Base-by-base conservation (phyloP, 2,113 vertebrate species). In the Gobio gobio region DNA sequence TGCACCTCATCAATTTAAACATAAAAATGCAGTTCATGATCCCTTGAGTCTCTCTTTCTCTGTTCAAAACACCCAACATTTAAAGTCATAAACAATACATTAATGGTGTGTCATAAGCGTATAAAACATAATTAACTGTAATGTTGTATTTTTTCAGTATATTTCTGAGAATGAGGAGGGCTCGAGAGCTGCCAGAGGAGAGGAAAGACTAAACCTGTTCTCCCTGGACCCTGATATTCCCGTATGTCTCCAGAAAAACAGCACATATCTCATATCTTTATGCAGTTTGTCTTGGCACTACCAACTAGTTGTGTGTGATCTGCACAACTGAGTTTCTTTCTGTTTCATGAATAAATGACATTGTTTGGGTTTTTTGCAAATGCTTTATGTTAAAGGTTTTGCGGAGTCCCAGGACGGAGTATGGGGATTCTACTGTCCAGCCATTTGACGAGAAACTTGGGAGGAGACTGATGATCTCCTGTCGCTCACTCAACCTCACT, bases 91-190 rank as follows among this genome's bases (percentile, higher is more conserved):
- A 77, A 36, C 18, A 6, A 36, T 10, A 36, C 12, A 58, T 40
- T 0, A 58, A 7, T 22, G 47, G 16, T n/a, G 20, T 36, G 49
- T 56, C 20, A 13, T 13, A 33, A 3, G 63, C 16, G 33, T 9
- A 68, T 20, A 40, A 36, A 9, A 36, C 4, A 73, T n/a, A 45
- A 45, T 24, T n/a, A 73, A 73, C 40, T 14, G 22, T 74, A 40
- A 61, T 82, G 43, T 4, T 72, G 20, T 56, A 81, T 16, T 78
- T 18, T n/a, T 24, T 33, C 87, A 99, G 98, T 99, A 98, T 86
- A 96, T 97, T 90, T 95, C 94, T 22, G 98, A 99, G 94, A 98
- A 97, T 10, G 98, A 99, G 90, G 97, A 99, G 86, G 93, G 92
- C 1, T 96, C 97, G 78, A 96, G 94, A 91, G 92, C 92, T 18